These are phyloP conservation scores for Oryzias dopingdopingensis DNA, from an alignment of 2,797 vertebrate genomes.

Conservation along the genomic window DNA sequence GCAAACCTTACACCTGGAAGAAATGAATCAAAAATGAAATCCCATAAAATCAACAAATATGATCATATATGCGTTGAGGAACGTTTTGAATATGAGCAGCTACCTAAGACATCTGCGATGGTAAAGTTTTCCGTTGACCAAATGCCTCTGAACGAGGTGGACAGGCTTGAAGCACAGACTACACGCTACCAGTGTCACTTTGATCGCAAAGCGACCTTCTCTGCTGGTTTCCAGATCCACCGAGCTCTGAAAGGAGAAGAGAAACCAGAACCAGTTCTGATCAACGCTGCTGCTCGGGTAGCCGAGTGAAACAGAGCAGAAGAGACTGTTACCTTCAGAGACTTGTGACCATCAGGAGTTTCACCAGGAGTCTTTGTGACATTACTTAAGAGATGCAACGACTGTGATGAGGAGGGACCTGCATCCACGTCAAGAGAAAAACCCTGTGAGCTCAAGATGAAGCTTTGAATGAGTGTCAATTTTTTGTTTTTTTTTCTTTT, in stretches of 20 bases:
- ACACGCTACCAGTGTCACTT: conserved; percentile 50
- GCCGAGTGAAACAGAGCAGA: background rate
- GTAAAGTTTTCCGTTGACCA: conserved; percentile 82
- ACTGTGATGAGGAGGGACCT: conserved; percentile 32
- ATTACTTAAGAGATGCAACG: conserved; percentile 12
- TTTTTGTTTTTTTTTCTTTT: no score
- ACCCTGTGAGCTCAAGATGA: no score
- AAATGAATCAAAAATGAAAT: conserved; percentile 5
- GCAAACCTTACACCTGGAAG: conserved; percentile 62
- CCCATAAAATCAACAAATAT: background rate
- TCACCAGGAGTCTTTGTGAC: conserved; percentile 10
- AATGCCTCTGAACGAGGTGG: conserved; percentile 85
- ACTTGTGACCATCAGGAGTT: conserved; percentile 12
- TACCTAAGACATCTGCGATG: conserved; percentile 91
- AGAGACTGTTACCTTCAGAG: conserved; percentile 33
- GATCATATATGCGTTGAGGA: background rate
- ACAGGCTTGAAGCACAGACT: conserved; percentile 79
- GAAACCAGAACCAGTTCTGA: conserved; percentile 3
- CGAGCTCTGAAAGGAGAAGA: conserved; percentile 38
- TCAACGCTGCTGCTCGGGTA: background rate
- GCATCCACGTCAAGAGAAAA: conserved; percentile 47
- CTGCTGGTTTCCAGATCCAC: conserved; percentile 14
- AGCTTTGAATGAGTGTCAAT: no score
- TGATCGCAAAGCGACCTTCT: background rate
- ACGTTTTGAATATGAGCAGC: background rate